These are phyloP conservation scores for Cliona cf. orientalis DNA, from an alignment of 37 sponge, comb jelly and placozoan species.

Conservation along the genomic window DNA sequence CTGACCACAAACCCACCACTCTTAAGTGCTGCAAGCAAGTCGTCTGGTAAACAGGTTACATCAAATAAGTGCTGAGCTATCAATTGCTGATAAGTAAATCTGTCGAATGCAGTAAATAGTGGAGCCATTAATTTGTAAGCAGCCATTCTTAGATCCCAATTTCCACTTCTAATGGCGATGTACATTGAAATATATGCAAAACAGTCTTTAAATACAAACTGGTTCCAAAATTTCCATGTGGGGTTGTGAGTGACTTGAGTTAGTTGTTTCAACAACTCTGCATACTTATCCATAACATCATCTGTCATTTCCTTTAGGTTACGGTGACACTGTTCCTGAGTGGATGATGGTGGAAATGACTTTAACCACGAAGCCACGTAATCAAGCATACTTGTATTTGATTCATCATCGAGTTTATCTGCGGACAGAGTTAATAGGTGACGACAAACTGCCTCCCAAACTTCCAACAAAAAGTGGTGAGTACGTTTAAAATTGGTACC, in stretches of 20 bases:
- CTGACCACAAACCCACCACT: constrained; percentile 30
- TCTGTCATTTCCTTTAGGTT: too few species aligned
- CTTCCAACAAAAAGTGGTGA: constrained; percentile 25
- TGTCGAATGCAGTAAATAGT: constrained; percentile 36
- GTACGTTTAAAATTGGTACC: constrained; percentile 29
- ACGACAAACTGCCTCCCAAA: constrained; percentile 33
- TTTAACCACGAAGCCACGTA: too few species aligned
- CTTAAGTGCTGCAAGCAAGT: not conserved
- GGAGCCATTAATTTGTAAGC: constrained; percentile 40
- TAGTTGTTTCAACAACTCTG: too few species aligned
- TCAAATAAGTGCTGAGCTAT: constrained; percentile 28
- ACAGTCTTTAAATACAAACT: constrained; percentile 31
- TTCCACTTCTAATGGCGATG: constrained; percentile 26
- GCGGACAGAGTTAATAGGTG: too few species aligned
- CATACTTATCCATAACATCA: too few species aligned
- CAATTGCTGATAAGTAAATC: constrained; percentile 4
- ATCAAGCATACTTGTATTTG: too few species aligned
- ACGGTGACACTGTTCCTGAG: too few species aligned
- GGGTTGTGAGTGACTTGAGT: too few species aligned
- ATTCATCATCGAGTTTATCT: too few species aligned
- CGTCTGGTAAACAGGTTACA: not conserved
- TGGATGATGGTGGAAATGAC: too few species aligned
- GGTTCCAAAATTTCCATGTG: constrained; percentile 49
- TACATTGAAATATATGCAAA: constrained; percentile 29
- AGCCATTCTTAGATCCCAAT: constrained; percentile 41